Evolutionary conservation across 2,888 invertebrate genomes (phyloP), one percentile per base, ranked within the genome.

Genomic region (Aporophyla lueneburgensis): DNA sequence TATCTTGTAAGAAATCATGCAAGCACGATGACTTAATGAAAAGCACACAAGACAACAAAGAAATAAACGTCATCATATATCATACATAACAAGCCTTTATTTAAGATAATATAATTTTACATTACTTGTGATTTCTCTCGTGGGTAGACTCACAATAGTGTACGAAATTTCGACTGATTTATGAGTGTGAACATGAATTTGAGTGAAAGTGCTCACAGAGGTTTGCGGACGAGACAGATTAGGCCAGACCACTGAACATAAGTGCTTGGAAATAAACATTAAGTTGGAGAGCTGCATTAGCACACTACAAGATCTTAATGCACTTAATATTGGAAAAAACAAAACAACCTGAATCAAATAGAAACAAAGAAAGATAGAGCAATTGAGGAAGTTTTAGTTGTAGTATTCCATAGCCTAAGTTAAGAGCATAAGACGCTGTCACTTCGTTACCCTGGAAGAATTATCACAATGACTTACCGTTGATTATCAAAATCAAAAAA

Each of bases 41-140:
- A 82, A 78, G 40, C 74, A 77, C 43, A 83, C 85, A 73, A 73
- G 73, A 71, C 71, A 81, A 85, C 82, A 85, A 85, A 82, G 86
- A 70, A 70, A 63, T 65, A 66, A 71, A 66, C 77, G 16, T 65
- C 78, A 71, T 65, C 83, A 81, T 84, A 84, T 71, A 78, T 84
- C 72, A 84, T 73, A 58, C 9, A 71, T 75, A 84, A 84, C 86
- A 82, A 84, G 86, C 46, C 71, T 67, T 56, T 81, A 72, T 75
- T 74, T 68, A 70, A 67, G 58, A 74, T 76, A 58, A 58, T 71
- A 53, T 74, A 80, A 80, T 80, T 79, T 76, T 54, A 78, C 85
- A 82, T 86, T 78, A 83, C 83, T 86, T 82, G 75, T 87, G 80
- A 73, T 88, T 86, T 87, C 87, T 77, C 88, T 85, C 75, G 88